These are phyloP conservation scores for Caenorhabditis afra DNA, from an alignment of 2,888 invertebrate genomes.

Conservation along the genomic window DNA sequence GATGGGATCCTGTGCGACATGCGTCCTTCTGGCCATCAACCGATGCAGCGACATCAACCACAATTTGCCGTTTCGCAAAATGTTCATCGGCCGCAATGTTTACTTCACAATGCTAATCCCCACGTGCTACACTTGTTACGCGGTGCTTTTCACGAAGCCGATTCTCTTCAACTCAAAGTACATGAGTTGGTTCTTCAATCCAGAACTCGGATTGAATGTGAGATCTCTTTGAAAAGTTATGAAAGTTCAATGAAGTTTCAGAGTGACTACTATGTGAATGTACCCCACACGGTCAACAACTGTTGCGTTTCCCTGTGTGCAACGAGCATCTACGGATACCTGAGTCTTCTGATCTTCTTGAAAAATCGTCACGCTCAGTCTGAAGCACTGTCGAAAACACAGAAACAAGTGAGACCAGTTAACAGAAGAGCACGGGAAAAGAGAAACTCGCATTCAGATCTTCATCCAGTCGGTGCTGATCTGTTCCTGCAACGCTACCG, in stretches of 20 bases:
- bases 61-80: slow-evolving; percentile 22
- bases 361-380: slow-evolving; percentile 51
- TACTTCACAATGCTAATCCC: slow-evolving; percentile 36
- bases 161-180: slow-evolving; percentile 39
- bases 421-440: too few species aligned
- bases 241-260: neutral
- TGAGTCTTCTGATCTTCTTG: slow-evolving; percentile 34
- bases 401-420: slow-evolving; percentile 38
- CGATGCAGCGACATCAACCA: slow-evolving; percentile 55
- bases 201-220: slow-evolving; percentile 29
- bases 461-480: slow-evolving; percentile 62
- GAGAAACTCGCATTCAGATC: too few species aligned
- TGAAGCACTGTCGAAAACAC: slow-evolving; percentile 43
- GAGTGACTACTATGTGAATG: slow-evolving; percentile 37
- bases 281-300: slow-evolving; percentile 63
- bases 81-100: slow-evolving; percentile 45
- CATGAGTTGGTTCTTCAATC: slow-evolving; percentile 62
- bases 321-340: slow-evolving; percentile 51
- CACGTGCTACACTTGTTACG: slow-evolving; percentile 23
- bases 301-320: slow-evolving; percentile 54
- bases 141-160: slow-evolving; percentile 49
- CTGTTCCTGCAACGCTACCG: slow-evolving; percentile 61
- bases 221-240: neutral
- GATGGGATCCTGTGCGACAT: slow-evolving; percentile 58
- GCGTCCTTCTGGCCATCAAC: slow-evolving; percentile 51